Evolutionary conservation across 2,797 vertebrate genomes (phyloP).

Genomic region (Chelidonichthys spinosus): DNA sequence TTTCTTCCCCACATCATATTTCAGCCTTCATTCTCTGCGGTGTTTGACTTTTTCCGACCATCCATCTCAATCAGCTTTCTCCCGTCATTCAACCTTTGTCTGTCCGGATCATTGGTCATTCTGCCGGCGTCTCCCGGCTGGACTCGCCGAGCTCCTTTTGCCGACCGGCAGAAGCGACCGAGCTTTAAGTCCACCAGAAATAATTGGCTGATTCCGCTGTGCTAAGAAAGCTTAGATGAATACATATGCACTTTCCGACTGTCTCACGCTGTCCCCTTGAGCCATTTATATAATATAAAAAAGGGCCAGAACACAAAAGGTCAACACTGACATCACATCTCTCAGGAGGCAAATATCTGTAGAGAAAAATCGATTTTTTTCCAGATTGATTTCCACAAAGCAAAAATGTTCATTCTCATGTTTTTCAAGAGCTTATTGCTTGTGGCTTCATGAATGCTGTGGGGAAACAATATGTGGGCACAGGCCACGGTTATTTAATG

Average conservation of each 20-base stretch:
- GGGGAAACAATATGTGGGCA: slow-evolving; percentile 1
- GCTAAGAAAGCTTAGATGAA: slow-evolving; percentile 65
- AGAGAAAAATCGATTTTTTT: slow-evolving; percentile 59
- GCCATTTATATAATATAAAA: slow-evolving; percentile 69
- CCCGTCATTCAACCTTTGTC: slow-evolving; percentile 66
- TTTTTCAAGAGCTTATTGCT: not conserved
- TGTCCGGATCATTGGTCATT: slow-evolving; percentile 62
- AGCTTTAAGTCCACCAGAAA: slow-evolving; percentile 57
- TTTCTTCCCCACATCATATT: slow-evolving; percentile 77
- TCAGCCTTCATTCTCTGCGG: slow-evolving; percentile 52
- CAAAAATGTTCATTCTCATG: slow-evolving; percentile 31
- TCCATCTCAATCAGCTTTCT: slow-evolving; percentile 75
- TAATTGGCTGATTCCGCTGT: slow-evolving; percentile 64
- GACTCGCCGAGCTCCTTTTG: slow-evolving; percentile 32
- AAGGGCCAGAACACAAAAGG: slow-evolving; percentile 69
- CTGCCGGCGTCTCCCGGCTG: slow-evolving; percentile 34
- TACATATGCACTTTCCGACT: slow-evolving; percentile 73
- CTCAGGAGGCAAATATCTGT: slow-evolving; percentile 64
- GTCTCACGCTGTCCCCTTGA: slow-evolving; percentile 53
- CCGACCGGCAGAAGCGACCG: slow-evolving; percentile 41
- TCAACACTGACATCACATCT: slow-evolving; percentile 73
- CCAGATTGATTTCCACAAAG: slow-evolving; percentile 58
- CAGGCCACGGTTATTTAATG: slow-evolving; percentile 7
- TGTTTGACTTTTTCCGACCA: slow-evolving; percentile 61
- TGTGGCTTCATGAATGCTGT: slow-evolving; percentile 40